Conservation (phyloP, 2,797 vertebrate species). For the Mus caroli region DNA sequence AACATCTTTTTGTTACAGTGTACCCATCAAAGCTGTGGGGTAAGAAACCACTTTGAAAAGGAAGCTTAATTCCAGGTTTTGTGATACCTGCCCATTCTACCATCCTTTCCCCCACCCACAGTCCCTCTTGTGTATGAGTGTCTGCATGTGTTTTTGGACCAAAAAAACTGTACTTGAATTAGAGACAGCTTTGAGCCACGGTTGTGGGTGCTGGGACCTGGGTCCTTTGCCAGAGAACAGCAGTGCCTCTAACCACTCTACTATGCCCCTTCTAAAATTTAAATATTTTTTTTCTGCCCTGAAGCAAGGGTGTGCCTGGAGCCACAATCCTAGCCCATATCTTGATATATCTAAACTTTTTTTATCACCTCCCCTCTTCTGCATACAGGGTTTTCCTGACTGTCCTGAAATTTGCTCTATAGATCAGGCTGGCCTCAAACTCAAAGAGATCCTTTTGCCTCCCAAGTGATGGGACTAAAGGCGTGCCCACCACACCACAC, state of each 20-base stretch:
- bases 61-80: slow-evolving; percentile 33
- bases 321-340: background rate
- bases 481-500: rapidly evolving
- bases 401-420: background rate
- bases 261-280: background rate
- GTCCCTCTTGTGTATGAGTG: background rate
- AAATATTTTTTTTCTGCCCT: no score
- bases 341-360: background rate
- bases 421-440: background rate
- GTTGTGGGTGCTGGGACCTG: background rate
- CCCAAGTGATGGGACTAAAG: background rate
- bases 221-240: background rate
- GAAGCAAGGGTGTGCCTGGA: background rate
- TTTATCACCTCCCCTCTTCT: background rate
- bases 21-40: background rate
- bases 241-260: background rate
- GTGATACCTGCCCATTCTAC: background rate
- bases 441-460: background rate
- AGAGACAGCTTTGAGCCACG: background rate
- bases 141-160: background rate
- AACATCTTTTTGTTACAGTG: slow-evolving; percentile 15
- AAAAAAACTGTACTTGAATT: background rate
- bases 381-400: background rate
- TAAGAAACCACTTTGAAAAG: slow-evolving; percentile 23
- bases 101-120: background rate